These are phyloP conservation scores for Ophion ventricosus DNA, from an alignment of 2,888 invertebrate species.

Conservation along the genomic window DNA sequence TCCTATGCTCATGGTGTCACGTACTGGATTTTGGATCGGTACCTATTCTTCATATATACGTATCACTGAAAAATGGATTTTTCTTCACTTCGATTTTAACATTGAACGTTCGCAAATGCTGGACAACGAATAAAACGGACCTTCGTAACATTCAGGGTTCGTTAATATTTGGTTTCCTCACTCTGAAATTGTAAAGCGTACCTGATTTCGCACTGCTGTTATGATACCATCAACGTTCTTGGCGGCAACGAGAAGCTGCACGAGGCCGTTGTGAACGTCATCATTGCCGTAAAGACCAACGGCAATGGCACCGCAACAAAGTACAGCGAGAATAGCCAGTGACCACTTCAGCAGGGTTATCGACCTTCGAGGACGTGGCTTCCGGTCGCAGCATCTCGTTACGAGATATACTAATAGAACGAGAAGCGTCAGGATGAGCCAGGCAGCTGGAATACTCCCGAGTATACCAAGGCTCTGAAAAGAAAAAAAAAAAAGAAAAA, in stretches of 20 bases:
- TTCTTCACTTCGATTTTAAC: no score
- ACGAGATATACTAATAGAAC: conserved; percentile 95
- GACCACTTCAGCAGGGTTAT: conserved; percentile 93
- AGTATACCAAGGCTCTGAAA: conserved; percentile 95
- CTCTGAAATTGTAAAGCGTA: conserved; percentile 77
- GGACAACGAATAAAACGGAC: no score
- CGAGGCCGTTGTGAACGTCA: conserved; percentile 95
- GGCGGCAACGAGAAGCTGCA: conserved; percentile 91
- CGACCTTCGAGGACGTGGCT: conserved; percentile 94
- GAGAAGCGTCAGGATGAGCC: conserved; percentile 95
- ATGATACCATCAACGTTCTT: conserved; percentile 92
- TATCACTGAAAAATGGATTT: no score
- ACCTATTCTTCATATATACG: no score
- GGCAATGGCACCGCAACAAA: conserved; percentile 95
- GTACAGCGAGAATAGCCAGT: conserved; percentile 91
- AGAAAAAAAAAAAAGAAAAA: conserved; percentile 26
- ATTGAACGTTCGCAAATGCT: no score
- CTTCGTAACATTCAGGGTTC: neutral
- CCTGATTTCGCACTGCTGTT: conserved; percentile 92
- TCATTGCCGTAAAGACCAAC: conserved; percentile 97
- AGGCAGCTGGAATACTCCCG: conserved; percentile 96
- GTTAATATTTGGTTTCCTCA: neutral
- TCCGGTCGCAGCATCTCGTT: conserved; percentile 97
- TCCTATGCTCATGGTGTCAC: no score
- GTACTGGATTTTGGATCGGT: no score